Evolutionary conservation across 2,888 invertebrate genomes (phyloP), one percentile per base, ranked within the genome.

Genomic region (Perdita meconis): DNA sequence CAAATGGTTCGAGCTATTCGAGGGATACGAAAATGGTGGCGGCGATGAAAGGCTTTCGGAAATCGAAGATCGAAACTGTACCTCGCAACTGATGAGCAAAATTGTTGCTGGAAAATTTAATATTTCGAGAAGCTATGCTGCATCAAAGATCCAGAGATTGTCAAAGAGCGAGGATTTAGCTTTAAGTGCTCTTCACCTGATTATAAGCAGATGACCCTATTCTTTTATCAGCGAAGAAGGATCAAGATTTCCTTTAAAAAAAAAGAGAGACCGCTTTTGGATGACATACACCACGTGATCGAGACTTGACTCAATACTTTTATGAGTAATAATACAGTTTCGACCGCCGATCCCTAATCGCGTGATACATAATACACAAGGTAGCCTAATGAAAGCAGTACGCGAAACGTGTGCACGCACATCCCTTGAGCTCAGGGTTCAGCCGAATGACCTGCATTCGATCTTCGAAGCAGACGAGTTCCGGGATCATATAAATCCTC

Each of bases 1-100:
- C 81, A 85, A 88, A 87, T 22, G 85, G 85, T 80, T 80, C 80
- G 82, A 56, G 56, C 76, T 84, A 81, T 74, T 83, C 80, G 78
- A 78, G 80, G 82, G 76, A 82, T 78, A 66, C 76, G 63, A 70
- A 6, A 70, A 84, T 72, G 78, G 76, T 66, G 66, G 59, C 47
- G 53, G 40, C 8, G 13, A 26, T n/a, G 42, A 56, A 60, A 61
- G 13, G 24, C 13, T 19, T 22, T 44, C 24, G 0, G 12, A 36
- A 34, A 2, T 34, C 10, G 42, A 64, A 44, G 64, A 13, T 63
- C 56, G 63, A 72, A 50, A 50, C 19, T 4, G n/a, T 22, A 19
- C 1, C 36, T 61, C 10, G 0, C 6, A 26, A 24, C 4, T 1
- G 30, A 42, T 44, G 16, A 16, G 19, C 2, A 40, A 6, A n/a